Evolutionary conservation across 2,113 vertebrate genomes (phyloP), one percentile per base, ranked within the genome.

Genomic region (Okapia johnstoni): DNA sequence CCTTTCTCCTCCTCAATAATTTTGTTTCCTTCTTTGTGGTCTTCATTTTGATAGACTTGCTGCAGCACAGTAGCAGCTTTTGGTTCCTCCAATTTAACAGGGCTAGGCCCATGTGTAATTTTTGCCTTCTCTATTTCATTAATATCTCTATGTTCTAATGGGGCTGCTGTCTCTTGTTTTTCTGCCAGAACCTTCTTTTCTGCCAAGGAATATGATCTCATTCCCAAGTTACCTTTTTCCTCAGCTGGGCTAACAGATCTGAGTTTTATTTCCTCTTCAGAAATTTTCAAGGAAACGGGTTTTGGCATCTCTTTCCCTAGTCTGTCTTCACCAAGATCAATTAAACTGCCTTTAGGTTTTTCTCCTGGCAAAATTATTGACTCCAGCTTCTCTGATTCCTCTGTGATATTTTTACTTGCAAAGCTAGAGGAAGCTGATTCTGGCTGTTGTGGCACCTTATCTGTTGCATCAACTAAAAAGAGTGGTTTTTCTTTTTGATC

Each of bases 281-380:
- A 84, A 55, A 61, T 57, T 73, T 92, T 86, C 33, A 60, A 93
- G 79, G 96, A 85, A 87, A 54, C 26, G 19, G 60, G 43, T 79
- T 90, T 84, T 83, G 73, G 54, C 46, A 80, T 93, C 96, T 98
- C 95, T 91, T 87, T 95, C 86, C 93, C 96, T 48, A 73, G 50
- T 92, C 83, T 96, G 23, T 96, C 94, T 85, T 96, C 73, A 91
- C 63, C 79, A 84, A 90, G 76, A 94, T 96, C 88, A 87, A 76
- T 90, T 96, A 98, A 58, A 88, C 40, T 91, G 52, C 60, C 28
- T 96, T 98, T 94, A 93, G 93, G 88, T 55, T 97, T 95, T 85
- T 97, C 91, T 80, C 52, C 58, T 87, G 97, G 93, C 61, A 96
- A 95, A 89, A 86, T 87, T 79, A 80, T 33, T 84, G 88, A 60